A percentile compares a stretch with the other conserved stretches of the same genome.
These are phyloP conservation scores for Drosophila malerkotliana DNA, from an alignment of 1,140 invertebrate species.

Conservation along the genomic window DNA sequence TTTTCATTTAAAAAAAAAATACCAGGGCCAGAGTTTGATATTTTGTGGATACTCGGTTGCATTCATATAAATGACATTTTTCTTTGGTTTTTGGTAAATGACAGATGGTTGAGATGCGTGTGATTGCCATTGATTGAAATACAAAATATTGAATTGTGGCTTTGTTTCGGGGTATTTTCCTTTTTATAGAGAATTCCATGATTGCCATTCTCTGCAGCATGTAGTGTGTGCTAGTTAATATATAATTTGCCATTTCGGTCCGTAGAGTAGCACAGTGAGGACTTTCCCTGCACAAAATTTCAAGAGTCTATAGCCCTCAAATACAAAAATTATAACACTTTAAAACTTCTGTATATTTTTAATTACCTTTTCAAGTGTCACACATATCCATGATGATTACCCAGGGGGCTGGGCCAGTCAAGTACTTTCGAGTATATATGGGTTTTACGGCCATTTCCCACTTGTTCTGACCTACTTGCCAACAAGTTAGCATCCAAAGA, in stretches of 20 bases:
- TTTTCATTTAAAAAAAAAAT: background rate
- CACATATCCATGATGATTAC: constrained; percentile 21
- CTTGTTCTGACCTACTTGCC: constrained; percentile 33
- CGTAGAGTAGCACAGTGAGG: constrained; percentile 34
- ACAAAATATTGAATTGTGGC: constrained; percentile 27
- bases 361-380: constrained; percentile 20
- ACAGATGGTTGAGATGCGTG: constrained; percentile 25
- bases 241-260: constrained; percentile 54
- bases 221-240: constrained; percentile 43
- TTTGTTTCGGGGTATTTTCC: background rate
- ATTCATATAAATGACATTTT: constrained; percentile 9
- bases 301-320: background rate
- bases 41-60: constrained; percentile 5
- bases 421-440: background rate
- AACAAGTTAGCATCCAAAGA: constrained; percentile 36
- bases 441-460: constrained; percentile 15
- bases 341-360: constrained; percentile 5
- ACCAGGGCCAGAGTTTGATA: background rate
- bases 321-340: background rate
- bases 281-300: constrained; percentile 11
- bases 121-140: constrained; percentile 39
- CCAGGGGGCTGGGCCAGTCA: constrained; percentile 4
- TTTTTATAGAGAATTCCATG: background rate
- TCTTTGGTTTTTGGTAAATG: constrained; percentile 1
- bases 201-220: constrained; percentile 15